A percentile compares a stretch with the other conserved stretches of the same genome.
Evolutionary conservation across 2,113 vertebrate genomes (phyloP).

Genomic region (Indicator indicator): DNA sequence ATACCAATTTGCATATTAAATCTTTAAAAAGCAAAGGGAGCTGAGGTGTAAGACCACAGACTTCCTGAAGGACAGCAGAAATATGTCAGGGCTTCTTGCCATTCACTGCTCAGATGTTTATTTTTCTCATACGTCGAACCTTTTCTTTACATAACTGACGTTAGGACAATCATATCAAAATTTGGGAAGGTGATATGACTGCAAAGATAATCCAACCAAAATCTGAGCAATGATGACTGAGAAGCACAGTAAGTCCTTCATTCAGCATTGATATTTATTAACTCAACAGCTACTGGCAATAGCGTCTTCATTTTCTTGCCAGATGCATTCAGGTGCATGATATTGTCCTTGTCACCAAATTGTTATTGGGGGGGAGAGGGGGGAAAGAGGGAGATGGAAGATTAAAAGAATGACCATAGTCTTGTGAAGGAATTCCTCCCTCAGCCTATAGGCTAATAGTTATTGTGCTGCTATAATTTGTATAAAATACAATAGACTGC

Average conservation of each 20-base stretch:
- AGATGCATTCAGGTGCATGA: background rate
- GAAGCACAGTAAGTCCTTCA: background rate
- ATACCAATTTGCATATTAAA: background rate
- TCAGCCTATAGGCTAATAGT: background rate
- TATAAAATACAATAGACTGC: background rate
- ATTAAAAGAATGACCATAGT: background rate
- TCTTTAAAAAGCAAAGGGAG: background rate
- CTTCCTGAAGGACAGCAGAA: background rate
- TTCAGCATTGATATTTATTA: conserved; percentile 16
- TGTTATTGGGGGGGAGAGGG: background rate
- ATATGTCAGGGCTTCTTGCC: background rate
- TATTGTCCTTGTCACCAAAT: background rate
- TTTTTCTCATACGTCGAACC: background rate
- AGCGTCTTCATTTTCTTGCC: background rate
- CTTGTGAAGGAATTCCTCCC: background rate
- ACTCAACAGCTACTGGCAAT: background rate
- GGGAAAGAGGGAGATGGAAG: background rate
- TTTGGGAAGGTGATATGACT: background rate
- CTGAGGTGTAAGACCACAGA: background rate
- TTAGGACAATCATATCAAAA: background rate
- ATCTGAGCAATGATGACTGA: background rate
- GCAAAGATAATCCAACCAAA: background rate
- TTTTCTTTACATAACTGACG: background rate
- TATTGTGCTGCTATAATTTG: background rate
- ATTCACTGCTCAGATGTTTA: background rate